Conservation (phyloP, 2,888 invertebrate species). For the Ophion slaviceki region DNA sequence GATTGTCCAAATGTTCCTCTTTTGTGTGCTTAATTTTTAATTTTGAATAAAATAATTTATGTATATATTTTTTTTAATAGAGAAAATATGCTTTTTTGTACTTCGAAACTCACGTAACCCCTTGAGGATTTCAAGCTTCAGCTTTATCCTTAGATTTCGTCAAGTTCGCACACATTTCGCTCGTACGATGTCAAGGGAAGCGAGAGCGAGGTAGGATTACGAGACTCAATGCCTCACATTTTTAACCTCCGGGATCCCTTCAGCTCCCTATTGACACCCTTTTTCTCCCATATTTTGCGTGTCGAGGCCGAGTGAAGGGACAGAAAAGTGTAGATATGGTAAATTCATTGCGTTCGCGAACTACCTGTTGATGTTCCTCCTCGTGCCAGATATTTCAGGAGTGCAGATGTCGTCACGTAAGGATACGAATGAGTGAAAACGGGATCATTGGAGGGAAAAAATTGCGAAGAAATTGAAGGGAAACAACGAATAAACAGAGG, state of each 20-base stretch:
- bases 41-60: too few relatives aligned
- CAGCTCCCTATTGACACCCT: slow-evolving; percentile 10
- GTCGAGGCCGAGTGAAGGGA: slow-evolving; percentile 20
- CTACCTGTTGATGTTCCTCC: slow-evolving; percentile 62
- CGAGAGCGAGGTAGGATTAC: slow-evolving; percentile 23
- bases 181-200: background rate
- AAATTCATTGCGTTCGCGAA: slow-evolving; percentile 58
- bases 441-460: background rate
- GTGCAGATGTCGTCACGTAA: slow-evolving; percentile 1
- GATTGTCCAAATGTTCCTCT: too few relatives aligned
- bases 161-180: background rate
- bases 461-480: background rate
- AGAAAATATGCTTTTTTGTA: too few relatives aligned
- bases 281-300: slow-evolving; percentile 45
- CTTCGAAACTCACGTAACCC: too few relatives aligned
- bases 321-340: slow-evolving; percentile 47
- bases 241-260: slow-evolving; percentile 61
- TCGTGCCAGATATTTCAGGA: slow-evolving; percentile 1
- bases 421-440: background rate
- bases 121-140: background rate
- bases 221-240: slow-evolving; percentile 51
- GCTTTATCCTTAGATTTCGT: background rate
- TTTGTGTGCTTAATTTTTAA: too few relatives aligned
- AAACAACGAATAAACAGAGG: background rate
- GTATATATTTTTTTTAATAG: too few relatives aligned